Base-by-base conservation (phyloP, 1,140 invertebrate genomes). In the Bombus terrestris region DNA sequence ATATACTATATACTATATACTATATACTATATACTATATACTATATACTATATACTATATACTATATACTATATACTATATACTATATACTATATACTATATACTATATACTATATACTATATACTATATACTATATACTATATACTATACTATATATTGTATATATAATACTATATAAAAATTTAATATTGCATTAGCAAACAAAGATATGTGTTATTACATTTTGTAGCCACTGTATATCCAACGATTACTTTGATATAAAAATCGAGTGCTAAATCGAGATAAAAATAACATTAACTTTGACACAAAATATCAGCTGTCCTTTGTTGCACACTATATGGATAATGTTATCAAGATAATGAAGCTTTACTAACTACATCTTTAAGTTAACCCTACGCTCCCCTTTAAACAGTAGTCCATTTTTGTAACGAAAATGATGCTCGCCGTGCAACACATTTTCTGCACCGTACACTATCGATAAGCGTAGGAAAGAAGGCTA, bases 401-500 rank as follows among this genome's bases (percentile, higher is more conserved):
- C 32, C 66, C 3, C 18, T 35, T 12, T 32, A 28, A 75, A 75
- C 28, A 4, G 72, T 10, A 1, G 28, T 73, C 39, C 41, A 73
- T 8, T 73, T 32, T 53, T 85, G 39, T 47, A 37, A 81, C 25
- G 75, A n/a, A 41, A 57, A 41, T 81, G 68, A 86, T 69, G 68
- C 73, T 41, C 10, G 8, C 2, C 73, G 32, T 28, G 25, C 32
- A 59, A 28, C 74, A 76, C 35, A 37, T 59, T 76, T 59, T n/a
- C 3, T 28, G 12, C 22, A 12, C 18, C 47, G 15, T 18, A 8
- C 35, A 47, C 22, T 15, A 28, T 5, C 73, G 53, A 39, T 59
- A 59, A 76, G 53, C 39, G 35, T 18, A 76, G 12, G 35, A n/a
- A 53, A 83, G 37, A 62, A 53, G 73, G 68, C 85, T 84, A 89